phyloP scores from a whole-genome alignment of 2,113 vertebrate genomes.

The Haemorhous mexicanus region DNA sequence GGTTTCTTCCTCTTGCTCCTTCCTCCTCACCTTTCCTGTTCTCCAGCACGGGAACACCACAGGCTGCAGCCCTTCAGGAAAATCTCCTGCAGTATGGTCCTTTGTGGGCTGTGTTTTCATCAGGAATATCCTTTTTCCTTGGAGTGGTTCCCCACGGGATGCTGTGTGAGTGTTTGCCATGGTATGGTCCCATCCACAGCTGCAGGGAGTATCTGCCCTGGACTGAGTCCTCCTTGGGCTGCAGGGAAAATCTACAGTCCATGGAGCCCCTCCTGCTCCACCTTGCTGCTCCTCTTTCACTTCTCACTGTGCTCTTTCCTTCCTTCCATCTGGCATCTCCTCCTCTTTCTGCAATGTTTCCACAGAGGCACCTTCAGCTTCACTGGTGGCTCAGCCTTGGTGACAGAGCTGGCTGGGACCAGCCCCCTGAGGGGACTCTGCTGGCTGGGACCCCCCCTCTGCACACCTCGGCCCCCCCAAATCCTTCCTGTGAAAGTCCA shows the following conservation, averaged over 20 bases:
- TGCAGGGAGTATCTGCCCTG: not conserved
- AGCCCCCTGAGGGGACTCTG: not conserved
- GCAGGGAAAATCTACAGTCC: not conserved
- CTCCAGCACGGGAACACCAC: not conserved
- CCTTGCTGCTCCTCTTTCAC: not conserved
- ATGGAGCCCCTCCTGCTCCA: not conserved
- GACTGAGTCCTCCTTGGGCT: not conserved
- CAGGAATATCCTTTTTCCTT: not conserved
- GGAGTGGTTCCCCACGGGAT: not conserved
- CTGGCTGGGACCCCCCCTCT: not conserved
- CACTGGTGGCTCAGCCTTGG: not conserved
- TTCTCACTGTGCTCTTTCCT: not conserved
- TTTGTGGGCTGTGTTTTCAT: not conserved
- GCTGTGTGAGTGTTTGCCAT: not conserved
- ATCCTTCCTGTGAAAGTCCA: not conserved
- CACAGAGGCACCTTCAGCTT: not conserved
- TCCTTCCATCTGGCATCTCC: not conserved
- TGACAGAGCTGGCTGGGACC: not conserved
- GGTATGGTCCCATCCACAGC: not conserved
- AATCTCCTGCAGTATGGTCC: not conserved
- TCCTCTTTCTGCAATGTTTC: not conserved
- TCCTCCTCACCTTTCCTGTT: not conserved
- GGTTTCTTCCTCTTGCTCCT: not conserved
- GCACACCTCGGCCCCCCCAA: not conserved
- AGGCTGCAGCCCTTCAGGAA: not conserved